These are phyloP conservation scores for Lacanobia wlatinum DNA, from an alignment of 2,888 invertebrate species.

Conservation along the genomic window DNA sequence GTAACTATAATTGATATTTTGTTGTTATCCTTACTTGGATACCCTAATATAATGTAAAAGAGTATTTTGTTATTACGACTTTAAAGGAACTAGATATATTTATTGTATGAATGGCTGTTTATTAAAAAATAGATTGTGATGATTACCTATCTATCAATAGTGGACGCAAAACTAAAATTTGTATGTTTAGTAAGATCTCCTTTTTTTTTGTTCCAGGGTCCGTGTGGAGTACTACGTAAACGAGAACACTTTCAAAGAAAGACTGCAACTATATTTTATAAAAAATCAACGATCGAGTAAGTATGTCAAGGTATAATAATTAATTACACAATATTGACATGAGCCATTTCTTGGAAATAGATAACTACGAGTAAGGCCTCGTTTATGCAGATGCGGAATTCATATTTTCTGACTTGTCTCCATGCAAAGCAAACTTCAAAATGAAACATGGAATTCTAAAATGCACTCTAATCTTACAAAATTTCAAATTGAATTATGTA, in stretches of 20 bases:
- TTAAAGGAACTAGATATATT: background rate
- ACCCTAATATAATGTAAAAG: background rate
- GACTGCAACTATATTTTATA: constrained; percentile 99
- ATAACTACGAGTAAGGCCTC: background rate
- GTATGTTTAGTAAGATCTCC: background rate
- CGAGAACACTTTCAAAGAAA: constrained; percentile 99
- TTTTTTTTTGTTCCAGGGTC: constrained; percentile 95
- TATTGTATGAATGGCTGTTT: background rate
- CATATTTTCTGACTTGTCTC: background rate
- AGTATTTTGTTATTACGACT: background rate
- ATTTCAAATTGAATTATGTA: too few species aligned
- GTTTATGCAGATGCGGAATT: background rate
- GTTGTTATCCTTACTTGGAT: background rate
- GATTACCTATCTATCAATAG: background rate
- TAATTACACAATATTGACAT: background rate
- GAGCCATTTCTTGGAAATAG: background rate
- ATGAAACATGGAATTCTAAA: background rate
- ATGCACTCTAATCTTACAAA: background rate
- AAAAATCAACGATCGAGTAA: constrained; percentile 99
- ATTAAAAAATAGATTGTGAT: background rate
- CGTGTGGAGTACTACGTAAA: constrained; percentile 99
- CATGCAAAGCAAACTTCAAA: background rate
- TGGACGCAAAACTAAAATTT: too few species aligned
- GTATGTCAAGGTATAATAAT: constrained; percentile 83
- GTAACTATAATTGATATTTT: background rate